Percentiles rank a stretch among this genome's conserved stretches.
These are phyloP conservation scores for Metridium senile DNA, from an alignment of 92 coral and sea anemone genomes.

Conservation along the genomic window DNA sequence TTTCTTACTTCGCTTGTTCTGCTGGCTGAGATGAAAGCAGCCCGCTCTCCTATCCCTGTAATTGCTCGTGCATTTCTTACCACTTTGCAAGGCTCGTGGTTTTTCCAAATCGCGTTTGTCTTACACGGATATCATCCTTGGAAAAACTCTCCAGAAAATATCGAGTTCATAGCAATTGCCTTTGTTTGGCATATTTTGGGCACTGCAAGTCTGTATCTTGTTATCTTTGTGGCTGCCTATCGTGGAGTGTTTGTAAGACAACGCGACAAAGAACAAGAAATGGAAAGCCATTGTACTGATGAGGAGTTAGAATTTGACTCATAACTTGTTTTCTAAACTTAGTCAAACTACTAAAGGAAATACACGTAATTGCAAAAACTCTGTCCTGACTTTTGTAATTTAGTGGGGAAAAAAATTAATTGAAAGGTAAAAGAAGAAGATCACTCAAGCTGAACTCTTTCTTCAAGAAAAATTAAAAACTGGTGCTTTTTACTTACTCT, in stretches of 20 bases:
- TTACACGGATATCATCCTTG: slow-evolving; percentile 71
- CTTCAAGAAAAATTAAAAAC: no score
- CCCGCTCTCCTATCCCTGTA: slow-evolving; percentile 40
- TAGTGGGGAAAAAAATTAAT: no score
- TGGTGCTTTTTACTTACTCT: no score
- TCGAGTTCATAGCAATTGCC: slow-evolving; percentile 66
- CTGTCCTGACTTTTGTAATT: no score
- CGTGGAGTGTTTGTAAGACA: slow-evolving; percentile 15
- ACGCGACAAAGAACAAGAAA: not conserved
- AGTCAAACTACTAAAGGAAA: no score
- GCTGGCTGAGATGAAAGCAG: slow-evolving; percentile 55
- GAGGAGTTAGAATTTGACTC: not conserved
- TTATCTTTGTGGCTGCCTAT: slow-evolving; percentile 37
- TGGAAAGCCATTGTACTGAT: not conserved
- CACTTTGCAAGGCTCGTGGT: slow-evolving; percentile 87
- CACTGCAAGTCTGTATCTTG: slow-evolving; percentile 26
- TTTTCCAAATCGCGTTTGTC: slow-evolving; percentile 80
- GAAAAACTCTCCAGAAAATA: slow-evolving; percentile 46
- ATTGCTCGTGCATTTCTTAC: slow-evolving; percentile 67
- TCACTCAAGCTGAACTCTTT: no score
- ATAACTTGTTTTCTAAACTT: not conserved
- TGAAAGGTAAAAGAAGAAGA: no score
- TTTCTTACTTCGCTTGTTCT: slow-evolving; percentile 57
- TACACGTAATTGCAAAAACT: no score
- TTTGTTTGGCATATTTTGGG: slow-evolving; percentile 74